phyloP scores from a whole-genome alignment of 2,113 vertebrate species.

The Promerops cafer region DNA sequence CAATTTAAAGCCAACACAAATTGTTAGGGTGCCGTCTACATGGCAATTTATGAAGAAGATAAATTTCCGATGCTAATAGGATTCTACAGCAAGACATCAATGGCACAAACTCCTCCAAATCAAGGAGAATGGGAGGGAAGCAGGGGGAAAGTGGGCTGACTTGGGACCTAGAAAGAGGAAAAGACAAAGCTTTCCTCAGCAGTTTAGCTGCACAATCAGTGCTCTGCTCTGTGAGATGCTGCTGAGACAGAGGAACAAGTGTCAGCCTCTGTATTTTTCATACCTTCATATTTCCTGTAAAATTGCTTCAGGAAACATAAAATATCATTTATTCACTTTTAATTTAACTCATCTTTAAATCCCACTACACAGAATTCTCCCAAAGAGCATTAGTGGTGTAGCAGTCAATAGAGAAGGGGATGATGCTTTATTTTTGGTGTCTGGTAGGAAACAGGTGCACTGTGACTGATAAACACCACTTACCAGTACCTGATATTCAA shows the following conservation, averaged over 20 bases:
- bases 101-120: background rate
- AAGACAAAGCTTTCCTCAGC: background rate
- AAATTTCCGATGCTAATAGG: background rate
- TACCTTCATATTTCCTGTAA: background rate
- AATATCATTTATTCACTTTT: background rate
- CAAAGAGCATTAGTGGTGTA: background rate
- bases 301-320: background rate
- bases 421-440: background rate
- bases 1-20: conserved; percentile 16
- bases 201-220: background rate
- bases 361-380: background rate
- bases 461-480: background rate
- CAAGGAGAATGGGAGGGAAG: background rate
- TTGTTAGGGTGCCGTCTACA: background rate
- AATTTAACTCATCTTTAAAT: background rate
- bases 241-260: background rate
- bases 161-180: background rate
- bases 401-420: background rate
- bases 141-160: background rate
- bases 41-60: background rate
- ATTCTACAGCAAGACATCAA: background rate
- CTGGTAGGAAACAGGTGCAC: background rate
- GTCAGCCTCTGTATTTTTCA: background rate
- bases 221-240: background rate
- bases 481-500: background rate